Evolutionary conservation across 2,888 invertebrate species (phyloP).

Genomic region (Hedya salicella): DNA sequence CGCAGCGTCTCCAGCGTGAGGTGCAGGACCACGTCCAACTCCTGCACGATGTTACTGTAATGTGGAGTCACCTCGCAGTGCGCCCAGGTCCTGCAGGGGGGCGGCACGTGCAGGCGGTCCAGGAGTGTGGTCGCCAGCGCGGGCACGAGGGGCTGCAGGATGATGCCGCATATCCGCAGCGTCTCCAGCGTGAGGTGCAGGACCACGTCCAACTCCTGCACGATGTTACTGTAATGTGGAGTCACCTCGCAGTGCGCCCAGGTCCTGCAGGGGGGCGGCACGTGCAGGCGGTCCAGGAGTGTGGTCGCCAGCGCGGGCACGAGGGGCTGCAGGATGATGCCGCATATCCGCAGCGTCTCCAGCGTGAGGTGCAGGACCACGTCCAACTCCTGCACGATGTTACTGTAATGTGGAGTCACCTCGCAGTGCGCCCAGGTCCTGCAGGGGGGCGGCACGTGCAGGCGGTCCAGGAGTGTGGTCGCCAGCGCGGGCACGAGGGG

Average conservation of each 20-base stretch:
- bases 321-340: slow-evolving; percentile 93
- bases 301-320: slow-evolving; percentile 89
- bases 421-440: slow-evolving; percentile 72
- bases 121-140: slow-evolving; percentile 88
- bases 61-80: too few species aligned
- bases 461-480: slow-evolving; percentile 88
- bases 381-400: slow-evolving; percentile 81
- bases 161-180: slow-evolving; percentile 88
- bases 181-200: slow-evolving; percentile 94
- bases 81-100: slow-evolving; percentile 66
- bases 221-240: too few species aligned
- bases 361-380: slow-evolving; percentile 92
- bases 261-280: slow-evolving; percentile 59
- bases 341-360: slow-evolving; percentile 91
- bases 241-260: slow-evolving; percentile 76
- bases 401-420: too few species aligned
- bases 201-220: slow-evolving; percentile 87
- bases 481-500: slow-evolving; percentile 93
- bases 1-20: slow-evolving; percentile 94
- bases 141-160: slow-evolving; percentile 95
- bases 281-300: slow-evolving; percentile 89
- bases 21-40: slow-evolving; percentile 90
- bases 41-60: slow-evolving; percentile 58
- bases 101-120: slow-evolving; percentile 86
- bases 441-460: slow-evolving; percentile 73